Evolutionary conservation across 2,888 invertebrate genomes (phyloP), one percentile per base, ranked within the genome.

Genomic region (Tetranychus piercei): DNA sequence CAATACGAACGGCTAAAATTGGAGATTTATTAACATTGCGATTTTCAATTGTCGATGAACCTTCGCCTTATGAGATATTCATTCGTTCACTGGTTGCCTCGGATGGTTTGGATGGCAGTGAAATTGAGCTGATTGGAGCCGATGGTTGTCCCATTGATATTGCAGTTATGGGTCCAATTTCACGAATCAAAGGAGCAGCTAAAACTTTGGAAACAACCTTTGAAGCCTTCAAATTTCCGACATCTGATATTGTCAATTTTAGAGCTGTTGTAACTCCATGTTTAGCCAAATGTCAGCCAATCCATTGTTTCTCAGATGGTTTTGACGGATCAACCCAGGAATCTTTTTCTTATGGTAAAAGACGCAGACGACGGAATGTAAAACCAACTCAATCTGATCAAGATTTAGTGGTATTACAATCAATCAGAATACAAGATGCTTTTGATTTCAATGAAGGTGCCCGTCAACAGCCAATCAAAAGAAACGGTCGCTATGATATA

Each of bases 191-290:
- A 66, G 66, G 34, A 66, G 20, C 45, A 66, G 77, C 78, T 0
- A 87, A 90, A 89, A 87, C 90, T 80, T 85, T 94, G 77, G 84
- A 92, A 77, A 92, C 93, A 74, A 90, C 92, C 84, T 94, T 94
- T 84, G 94, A 94, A 83, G 94, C 94, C 65, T 94, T 94, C 87
- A 94, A 94, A 83, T 94, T 94, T 86, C 94, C 94, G 69, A 92
- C 92, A 73, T 92, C 92, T n/a, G 93, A 94, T 82, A 89, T 92
- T 72, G 94, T 94, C 1, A 93, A 94, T 82, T 94, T 94, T 88
- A 88, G 93, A 78, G 94, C 94, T n/a, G 83, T 94, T 81, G 93
- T 94, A 66, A 93, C 93, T 4, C 94, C 94, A 0, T 94, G 94
- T 83, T 90, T 94, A 89, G 93, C 93, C 43, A 87, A 88, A 70